A percentile compares a stretch with the other conserved stretches of the same genome.
phyloP scores from a whole-genome alignment of 1,140 invertebrate species.

The Trichonephila inaurata region DNA sequence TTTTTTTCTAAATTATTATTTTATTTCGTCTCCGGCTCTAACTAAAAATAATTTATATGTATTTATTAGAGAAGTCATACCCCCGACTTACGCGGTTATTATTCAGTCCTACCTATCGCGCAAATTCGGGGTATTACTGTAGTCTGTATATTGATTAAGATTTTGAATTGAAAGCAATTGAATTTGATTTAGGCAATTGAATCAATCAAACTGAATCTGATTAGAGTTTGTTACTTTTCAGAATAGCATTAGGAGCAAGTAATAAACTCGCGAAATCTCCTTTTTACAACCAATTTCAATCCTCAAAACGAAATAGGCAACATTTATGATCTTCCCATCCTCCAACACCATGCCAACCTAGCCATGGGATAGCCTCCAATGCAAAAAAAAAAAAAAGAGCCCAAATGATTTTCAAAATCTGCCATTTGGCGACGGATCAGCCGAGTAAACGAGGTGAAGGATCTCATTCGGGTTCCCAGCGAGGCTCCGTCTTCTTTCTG shows the following conservation, averaged over 20 bases:
- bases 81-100: no score
- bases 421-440: not conserved
- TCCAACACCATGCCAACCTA: not conserved
- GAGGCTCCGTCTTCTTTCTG: not conserved
- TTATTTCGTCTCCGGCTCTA: no score
- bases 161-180: no score
- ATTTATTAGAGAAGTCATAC: no score
- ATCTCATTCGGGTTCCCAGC: not conserved
- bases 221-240: no score
- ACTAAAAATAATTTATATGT: no score
- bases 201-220: no score
- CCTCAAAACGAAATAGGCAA: not conserved
- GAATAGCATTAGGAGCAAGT: not conserved
- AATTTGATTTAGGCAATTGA: no score
- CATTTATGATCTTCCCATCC: not conserved
- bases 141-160: no score
- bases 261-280: not conserved
- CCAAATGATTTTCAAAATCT: constrained; percentile 1
- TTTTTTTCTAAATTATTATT: no score
- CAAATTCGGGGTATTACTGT: no score
- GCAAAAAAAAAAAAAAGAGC: not conserved
- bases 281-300: not conserved
- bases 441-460: constrained; percentile 7
- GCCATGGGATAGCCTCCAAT: not conserved
- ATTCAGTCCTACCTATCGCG: no score